A percentile compares a stretch with the other conserved stretches of the same genome.
phyloP scores from a whole-genome alignment of 2,113 vertebrate genomes.

The Ammodytes marinus region DNA sequence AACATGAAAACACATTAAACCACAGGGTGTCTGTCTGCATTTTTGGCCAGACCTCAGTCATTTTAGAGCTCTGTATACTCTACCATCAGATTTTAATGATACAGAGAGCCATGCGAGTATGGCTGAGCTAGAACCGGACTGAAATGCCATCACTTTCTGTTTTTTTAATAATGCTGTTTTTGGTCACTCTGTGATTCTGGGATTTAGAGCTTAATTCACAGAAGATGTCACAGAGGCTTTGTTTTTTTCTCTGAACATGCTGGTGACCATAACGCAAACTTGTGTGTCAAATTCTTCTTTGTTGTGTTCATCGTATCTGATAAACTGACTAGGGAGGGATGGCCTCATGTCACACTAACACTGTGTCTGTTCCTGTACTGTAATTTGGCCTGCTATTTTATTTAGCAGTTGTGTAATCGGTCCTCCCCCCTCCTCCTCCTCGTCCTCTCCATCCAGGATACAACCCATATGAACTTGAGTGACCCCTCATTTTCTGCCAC shows the following conservation, averaged over 20 bases:
- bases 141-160: background rate
- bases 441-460: background rate
- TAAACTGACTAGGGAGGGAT: background rate
- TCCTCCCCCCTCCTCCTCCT: background rate
- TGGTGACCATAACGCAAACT: background rate
- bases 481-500: constrained; percentile 24
- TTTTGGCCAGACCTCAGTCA: background rate
- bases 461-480: constrained; percentile 32
- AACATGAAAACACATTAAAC: background rate
- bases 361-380: constrained; percentile 20
- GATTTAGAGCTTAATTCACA: background rate
- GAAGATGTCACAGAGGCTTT: background rate
- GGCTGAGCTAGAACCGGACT: background rate
- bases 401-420: constrained; percentile 52
- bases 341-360: constrained; percentile 25
- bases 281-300: background rate
- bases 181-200: background rate
- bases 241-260: background rate
- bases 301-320: background rate
- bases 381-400: constrained; percentile 24
- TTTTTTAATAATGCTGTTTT: background rate
- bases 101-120: background rate
- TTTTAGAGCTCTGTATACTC: background rate
- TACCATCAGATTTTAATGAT: constrained; percentile 8
- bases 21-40: background rate